Evolutionary conservation across 2,888 invertebrate species (phyloP), one percentile per base, ranked within the genome.

Genomic region (Caenorhabditis macrosperma): DNA sequence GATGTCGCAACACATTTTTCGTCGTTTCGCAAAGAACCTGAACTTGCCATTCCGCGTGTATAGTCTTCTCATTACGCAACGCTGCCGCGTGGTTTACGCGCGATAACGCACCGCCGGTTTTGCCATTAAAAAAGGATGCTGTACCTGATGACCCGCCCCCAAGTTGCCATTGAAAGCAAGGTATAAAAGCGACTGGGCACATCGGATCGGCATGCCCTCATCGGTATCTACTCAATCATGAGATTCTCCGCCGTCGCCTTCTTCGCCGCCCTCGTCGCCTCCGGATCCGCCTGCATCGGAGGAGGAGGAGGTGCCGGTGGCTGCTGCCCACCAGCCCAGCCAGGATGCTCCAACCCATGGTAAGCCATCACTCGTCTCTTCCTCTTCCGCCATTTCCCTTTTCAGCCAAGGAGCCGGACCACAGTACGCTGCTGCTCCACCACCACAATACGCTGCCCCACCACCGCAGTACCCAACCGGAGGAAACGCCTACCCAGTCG

Each of bases 51-150:
- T 12, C 20, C 55, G 50, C 69, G 69, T 71, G 22, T 61, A 61
- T 71, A 71, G 69, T 71, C 61, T 71, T 71, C 69, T 71, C 69
- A 71, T 71, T 71, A 71, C 69, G 69, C 54, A 71, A 71, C 69
- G 68, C 59, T 59, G 59, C 68, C 57, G 68, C 68, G 50, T 68
- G 57, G 59, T 48, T 59, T 59, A 55, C 59, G 35, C 28, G 46
- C 57, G 55, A 66, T 66, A 44, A 66, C 66, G 57, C 28, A 66
- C 55, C 17, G 38, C 68, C 33, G 59, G 68, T 68, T 68, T 68
- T 24, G 48, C 22, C 24, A 24, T 17, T 7, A 46, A 46, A 46
- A 46, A 7, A 7, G 20, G 24, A 48, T 10, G 7, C 17, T 48
- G 7, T n/a, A 7, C 2, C 20, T 6, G 22, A 10, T 24, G 48